Conservation (phyloP, 2,888 invertebrate genomes). For the Drosophila melanosoma region DNA sequence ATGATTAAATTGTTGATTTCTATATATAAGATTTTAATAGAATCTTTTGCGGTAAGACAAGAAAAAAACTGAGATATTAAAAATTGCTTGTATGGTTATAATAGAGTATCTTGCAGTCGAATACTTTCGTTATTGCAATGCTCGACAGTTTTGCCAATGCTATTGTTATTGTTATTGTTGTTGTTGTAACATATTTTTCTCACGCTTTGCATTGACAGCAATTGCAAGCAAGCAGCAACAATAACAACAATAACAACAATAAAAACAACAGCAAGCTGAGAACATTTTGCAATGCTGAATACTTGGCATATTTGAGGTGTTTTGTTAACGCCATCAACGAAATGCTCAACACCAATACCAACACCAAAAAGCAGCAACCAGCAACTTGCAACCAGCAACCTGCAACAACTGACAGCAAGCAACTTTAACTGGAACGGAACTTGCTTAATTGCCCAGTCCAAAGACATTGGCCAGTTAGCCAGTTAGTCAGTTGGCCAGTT, state of each 20-base stretch:
- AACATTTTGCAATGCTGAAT: constrained; percentile 74
- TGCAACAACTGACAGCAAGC: constrained; percentile 27
- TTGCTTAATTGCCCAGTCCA: constrained; percentile 68
- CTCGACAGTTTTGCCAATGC: constrained; percentile 33
- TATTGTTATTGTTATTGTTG: constrained; percentile 38
- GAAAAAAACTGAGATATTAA: neutral
- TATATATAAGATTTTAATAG: neutral
- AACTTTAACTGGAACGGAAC: constrained; percentile 73
- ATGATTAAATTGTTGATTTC: neutral
- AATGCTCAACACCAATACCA: constrained; percentile 26
- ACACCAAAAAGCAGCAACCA: neutral
- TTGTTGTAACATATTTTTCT: constrained; percentile 52
- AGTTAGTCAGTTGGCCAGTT: constrained; percentile 13
- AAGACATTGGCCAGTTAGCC: constrained; percentile 41
- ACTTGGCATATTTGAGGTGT: constrained; percentile 67
- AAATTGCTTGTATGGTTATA: neutral
- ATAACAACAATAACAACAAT: constrained; percentile 25
- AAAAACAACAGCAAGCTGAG: constrained; percentile 49
- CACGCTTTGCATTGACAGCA: constrained; percentile 76
- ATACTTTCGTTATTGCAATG: constrained; percentile 15
- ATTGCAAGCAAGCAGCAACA: constrained; percentile 40
- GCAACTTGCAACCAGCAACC: constrained; percentile 19
- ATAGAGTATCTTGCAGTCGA: constrained; percentile 14
- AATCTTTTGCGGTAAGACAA: neutral
- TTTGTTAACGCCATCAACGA: constrained; percentile 50